Conservation (phyloP, 1,140 invertebrate genomes). For the Leptinotarsa defecta region DNA sequence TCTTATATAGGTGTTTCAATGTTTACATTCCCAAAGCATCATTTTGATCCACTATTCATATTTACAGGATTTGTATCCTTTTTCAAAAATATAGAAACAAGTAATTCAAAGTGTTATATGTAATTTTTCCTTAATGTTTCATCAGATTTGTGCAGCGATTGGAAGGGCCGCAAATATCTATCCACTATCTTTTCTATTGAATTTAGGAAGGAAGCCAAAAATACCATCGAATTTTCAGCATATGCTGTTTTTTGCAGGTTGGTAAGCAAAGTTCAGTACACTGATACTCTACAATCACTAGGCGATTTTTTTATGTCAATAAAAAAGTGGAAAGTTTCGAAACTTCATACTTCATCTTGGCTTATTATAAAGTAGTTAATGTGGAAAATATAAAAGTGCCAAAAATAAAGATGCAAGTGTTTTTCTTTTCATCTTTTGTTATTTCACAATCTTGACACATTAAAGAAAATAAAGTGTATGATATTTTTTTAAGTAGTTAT, state of each 20-base stretch:
- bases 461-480: too few species aligned
- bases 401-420: too few species aligned
- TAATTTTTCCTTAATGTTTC: conserved; percentile 40
- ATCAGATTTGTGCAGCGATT: conserved; percentile 78
- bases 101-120: neutral
- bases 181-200: conserved; percentile 91
- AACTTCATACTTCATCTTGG: too few species aligned
- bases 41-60: conserved; percentile 92
- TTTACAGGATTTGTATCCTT: conserved; percentile 91
- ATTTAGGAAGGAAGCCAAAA: conserved; percentile 90
- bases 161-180: conserved; percentile 94
- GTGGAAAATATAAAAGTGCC: too few species aligned
- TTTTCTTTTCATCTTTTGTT: too few species aligned
- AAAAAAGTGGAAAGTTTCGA: conserved; percentile 15
- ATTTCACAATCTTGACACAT: too few species aligned
- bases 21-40: conserved; percentile 96
- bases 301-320: neutral
- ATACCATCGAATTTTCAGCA: conserved; percentile 95
- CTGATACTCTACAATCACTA: too few species aligned
- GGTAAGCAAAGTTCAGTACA: conserved; percentile 43
- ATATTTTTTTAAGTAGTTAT: too few species aligned
- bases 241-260: conserved; percentile 97
- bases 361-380: too few species aligned
- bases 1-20: conserved; percentile 98
- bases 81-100: conserved; percentile 39